Evolutionary conservation across 2,113 vertebrate genomes (phyloP), one percentile per base, ranked within the genome.

Genomic region (Pogona vitticeps): DNA sequence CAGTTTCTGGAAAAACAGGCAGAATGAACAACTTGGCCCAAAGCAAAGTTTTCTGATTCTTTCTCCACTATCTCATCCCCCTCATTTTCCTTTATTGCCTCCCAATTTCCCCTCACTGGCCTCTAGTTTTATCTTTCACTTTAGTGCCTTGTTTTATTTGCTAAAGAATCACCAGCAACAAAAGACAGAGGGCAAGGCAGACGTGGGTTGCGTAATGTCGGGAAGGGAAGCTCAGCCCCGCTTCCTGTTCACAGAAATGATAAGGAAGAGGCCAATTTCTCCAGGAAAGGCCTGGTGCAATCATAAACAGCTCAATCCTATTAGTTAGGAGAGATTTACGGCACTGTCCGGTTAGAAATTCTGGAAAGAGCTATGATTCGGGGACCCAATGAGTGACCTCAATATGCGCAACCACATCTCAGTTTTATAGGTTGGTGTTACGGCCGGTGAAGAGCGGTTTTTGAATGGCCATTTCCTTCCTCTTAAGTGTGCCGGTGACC

Each of bases 281-380:
- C 40, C 42, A 17, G 42, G 14, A 78, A 70, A 68, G 56, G 33
- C 46, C 58, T 59, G 46, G 78, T 68, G 72, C 75, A 56, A 42
- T 33, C 76, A 70, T 85, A 78, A 85, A 85, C 76, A 85, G 40
- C 76, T 61, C 84, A 70, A 31, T 58, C 7, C 33, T 17, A 40
- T 79, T 79, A 70, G 46, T 38, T 61, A 36, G 67, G 67, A n/a
- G 33, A 71, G 52, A 52, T 86, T 86, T 80, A 80, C 33, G 38
- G 65, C 33, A 21, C 65, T 9, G 36, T 7, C 52, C 18, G 20
- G 52, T 40, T 52, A 71, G 38, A 63, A 38, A 71, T 28, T 31
- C 40, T n/a, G 12, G 26, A 21, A 52, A 4, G 40, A 38, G 75
- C 21, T 8, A 31, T 2, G 52, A 42, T 21, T 58, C 65, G 7